A percentile compares a stretch with the other conserved stretches of the same genome.
Conservation (phyloP, 2,113 vertebrate species). For the Chaetodon auriga region DNA sequence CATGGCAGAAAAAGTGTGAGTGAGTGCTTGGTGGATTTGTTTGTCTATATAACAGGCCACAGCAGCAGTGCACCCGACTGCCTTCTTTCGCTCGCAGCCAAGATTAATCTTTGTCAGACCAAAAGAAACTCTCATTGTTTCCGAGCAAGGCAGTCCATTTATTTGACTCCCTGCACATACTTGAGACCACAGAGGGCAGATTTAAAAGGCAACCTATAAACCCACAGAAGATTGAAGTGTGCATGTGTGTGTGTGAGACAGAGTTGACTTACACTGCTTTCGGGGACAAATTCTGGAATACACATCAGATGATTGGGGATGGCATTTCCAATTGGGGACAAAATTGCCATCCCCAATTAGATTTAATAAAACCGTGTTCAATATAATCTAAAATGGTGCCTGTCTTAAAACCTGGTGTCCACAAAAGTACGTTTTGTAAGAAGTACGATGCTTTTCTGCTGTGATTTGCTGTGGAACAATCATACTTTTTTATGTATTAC, state of each 20-base stretch:
- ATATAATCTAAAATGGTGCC: too few species aligned
- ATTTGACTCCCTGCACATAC: slow-evolving; percentile 58
- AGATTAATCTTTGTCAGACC: slow-evolving; percentile 70
- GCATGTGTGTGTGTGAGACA: not conserved
- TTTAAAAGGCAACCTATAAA: slow-evolving; percentile 68
- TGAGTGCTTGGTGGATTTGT: slow-evolving; percentile 24
- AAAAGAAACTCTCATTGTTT: slow-evolving; percentile 69
- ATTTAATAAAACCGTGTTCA: too few species aligned
- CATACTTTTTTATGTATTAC: too few species aligned
- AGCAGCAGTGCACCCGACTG: slow-evolving; percentile 13
- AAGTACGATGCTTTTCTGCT: too few species aligned
- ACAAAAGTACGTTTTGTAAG: too few species aligned
- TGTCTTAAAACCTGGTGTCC: too few species aligned
- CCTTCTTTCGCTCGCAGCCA: slow-evolving; percentile 53
- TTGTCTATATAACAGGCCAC: slow-evolving; percentile 30
- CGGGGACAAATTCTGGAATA: too few species aligned
- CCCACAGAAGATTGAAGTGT: slow-evolving; percentile 47
- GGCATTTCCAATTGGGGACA: too few species aligned
- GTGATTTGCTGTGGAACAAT: too few species aligned
- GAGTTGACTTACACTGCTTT: too few species aligned
- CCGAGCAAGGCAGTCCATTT: slow-evolving; percentile 54
- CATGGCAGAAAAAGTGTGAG: not conserved
- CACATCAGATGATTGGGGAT: too few species aligned
- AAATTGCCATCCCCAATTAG: too few species aligned
- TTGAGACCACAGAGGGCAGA: slow-evolving; percentile 49